Conservation (phyloP, 2,797 vertebrate genomes). For the Gallinago solitaria region DNA sequence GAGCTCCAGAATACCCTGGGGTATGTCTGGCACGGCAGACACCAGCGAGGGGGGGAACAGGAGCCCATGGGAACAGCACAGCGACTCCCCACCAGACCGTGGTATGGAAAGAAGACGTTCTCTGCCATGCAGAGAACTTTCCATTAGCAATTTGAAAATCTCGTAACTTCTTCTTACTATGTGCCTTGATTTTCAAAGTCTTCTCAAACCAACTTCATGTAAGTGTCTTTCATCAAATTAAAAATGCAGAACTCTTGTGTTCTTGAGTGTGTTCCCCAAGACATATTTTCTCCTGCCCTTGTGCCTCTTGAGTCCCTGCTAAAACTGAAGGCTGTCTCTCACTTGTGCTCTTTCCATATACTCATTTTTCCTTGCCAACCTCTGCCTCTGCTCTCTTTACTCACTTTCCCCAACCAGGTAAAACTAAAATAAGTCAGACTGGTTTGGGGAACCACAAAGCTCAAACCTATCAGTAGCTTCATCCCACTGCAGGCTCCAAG, state of each 20-base stretch:
- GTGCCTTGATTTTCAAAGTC: neutral
- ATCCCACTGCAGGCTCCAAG: neutral
- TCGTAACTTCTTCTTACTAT: neutral
- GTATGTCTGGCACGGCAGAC: neutral
- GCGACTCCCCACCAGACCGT: accelerated
- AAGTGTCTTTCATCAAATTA: neutral
- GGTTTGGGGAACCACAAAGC: neutral
- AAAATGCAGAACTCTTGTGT: neutral
- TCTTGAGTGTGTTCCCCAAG: neutral
- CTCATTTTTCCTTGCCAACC: neutral
- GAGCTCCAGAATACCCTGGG: neutral
- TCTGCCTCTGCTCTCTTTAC: neutral
- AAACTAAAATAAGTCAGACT: neutral
- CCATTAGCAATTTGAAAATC: neutral
- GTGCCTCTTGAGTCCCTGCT: neutral
- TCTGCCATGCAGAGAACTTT: neutral
- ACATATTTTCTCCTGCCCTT: neutral
- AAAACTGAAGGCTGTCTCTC: neutral
- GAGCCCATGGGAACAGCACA: neutral
- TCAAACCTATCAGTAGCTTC: neutral
- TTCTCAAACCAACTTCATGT: neutral
- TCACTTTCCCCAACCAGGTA: neutral
- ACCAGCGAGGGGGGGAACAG: neutral
- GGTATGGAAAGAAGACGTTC: neutral
- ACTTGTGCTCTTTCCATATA: neutral